Evolutionary conservation across 2,113 vertebrate genomes (phyloP).

Genomic region (Alligator mississippiensis): DNA sequence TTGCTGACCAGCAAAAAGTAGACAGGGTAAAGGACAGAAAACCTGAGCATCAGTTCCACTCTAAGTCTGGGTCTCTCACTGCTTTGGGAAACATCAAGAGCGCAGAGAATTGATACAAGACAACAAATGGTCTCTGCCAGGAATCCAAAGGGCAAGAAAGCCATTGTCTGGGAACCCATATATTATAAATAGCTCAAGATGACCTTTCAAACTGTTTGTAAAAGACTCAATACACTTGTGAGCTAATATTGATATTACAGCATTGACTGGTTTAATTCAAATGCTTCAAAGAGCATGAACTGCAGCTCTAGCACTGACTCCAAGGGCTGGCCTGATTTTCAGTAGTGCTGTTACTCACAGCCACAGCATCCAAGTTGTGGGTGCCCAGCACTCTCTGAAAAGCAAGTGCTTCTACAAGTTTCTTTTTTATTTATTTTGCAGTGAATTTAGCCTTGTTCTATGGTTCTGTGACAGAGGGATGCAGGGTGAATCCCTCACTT

Average conservation of each 20-base stretch:
- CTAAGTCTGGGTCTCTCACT: background rate
- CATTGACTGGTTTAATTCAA: background rate
- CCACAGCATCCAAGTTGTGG: background rate
- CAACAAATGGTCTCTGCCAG: background rate
- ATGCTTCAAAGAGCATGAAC: background rate
- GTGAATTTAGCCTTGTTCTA: background rate
- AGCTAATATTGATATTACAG: background rate
- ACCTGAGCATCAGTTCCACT: background rate
- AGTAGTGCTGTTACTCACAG: conserved; percentile 6
- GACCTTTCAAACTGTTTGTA: conserved; percentile 3
- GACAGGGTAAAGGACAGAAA: background rate
- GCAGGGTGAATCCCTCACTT: background rate
- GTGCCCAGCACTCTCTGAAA: background rate
- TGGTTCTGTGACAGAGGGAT: background rate
- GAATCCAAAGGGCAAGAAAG: background rate
- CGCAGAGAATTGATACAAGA: background rate
- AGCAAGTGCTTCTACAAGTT: background rate
- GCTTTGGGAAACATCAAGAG: background rate
- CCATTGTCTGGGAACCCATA: background rate
- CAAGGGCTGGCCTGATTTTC: background rate
- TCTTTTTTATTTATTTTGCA: background rate
- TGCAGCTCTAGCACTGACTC: background rate
- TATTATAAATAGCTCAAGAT: background rate
- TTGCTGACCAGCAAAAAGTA: background rate
- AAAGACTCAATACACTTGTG: background rate